A percentile compares a stretch with the other conserved stretches of the same genome.
phyloP scores from a whole-genome alignment of 2,797 vertebrate genomes.

The Pseudopleuronectes americanus region DNA sequence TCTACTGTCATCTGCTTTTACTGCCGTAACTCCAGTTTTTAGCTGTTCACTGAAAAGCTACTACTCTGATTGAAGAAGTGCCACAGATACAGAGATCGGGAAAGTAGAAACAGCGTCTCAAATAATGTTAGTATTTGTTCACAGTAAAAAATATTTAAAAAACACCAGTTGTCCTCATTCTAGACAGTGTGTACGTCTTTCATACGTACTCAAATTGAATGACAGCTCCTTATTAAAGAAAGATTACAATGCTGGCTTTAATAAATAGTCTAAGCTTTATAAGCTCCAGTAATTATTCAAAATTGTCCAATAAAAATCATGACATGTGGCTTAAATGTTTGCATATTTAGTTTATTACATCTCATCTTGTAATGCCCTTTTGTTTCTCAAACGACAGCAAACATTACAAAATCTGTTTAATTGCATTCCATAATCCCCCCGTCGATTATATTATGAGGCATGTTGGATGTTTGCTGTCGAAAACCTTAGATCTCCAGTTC shows the following conservation, averaged over 20 bases:
- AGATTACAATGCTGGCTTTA: conserved; percentile 56
- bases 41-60: not conserved
- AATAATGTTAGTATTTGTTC: not conserved
- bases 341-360: conserved; percentile 67
- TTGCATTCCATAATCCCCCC: conserved; percentile 75
- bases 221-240: conserved; percentile 55
- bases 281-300: conserved; percentile 67
- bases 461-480: conserved; percentile 11
- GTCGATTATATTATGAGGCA: conserved; percentile 53
- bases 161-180: not conserved
- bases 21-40: not conserved
- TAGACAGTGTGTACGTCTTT: conserved; percentile 14
- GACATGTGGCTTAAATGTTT: conserved; percentile 69
- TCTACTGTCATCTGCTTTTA: not conserved
- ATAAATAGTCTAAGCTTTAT: conserved; percentile 63
- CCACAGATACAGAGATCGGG: too few relatives aligned
- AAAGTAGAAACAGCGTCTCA: not conserved
- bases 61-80: not conserved
- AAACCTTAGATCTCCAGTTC: conserved; percentile 26
- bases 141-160: not conserved
- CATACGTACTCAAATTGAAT: conserved; percentile 30
- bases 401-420: conserved; percentile 77
- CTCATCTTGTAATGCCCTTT: conserved; percentile 20
- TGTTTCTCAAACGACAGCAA: conserved; percentile 61
- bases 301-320: conserved; percentile 71